Evolutionary conservation across 1,140 invertebrate species (phyloP).

Genomic region (Sycobia sp.): DNA sequence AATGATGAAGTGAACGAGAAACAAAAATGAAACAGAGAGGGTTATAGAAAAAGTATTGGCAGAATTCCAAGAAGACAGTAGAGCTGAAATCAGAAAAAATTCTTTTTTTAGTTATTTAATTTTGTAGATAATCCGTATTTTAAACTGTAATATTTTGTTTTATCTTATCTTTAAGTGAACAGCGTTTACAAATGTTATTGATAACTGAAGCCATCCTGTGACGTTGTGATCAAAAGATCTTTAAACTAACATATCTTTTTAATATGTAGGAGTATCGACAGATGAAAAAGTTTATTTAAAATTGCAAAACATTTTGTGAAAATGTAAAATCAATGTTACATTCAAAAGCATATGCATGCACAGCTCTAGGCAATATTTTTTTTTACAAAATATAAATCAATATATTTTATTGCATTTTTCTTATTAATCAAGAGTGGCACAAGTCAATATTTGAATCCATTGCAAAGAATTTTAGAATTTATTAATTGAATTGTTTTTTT

Average conservation of each 20-base stretch:
- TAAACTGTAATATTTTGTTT: neutral
- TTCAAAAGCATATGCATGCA: too few relatives aligned
- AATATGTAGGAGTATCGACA: too few relatives aligned
- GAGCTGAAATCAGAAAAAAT: neutral
- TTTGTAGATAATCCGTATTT: neutral
- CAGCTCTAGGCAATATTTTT: too few relatives aligned
- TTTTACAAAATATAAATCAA: too few relatives aligned
- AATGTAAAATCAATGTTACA: neutral
- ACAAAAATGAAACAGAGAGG: conserved; percentile 16
- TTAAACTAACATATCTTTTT: too few relatives aligned
- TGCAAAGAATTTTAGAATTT: too few relatives aligned
- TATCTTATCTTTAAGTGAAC: neutral
- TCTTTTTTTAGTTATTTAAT: conserved; percentile 1
- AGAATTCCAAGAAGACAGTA: conserved; percentile 3
- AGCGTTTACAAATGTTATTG: neutral
- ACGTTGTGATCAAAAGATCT: neutral
- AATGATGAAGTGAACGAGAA: conserved; percentile 22
- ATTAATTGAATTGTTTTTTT: too few relatives aligned
- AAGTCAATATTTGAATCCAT: too few relatives aligned
- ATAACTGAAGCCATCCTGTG: neutral
- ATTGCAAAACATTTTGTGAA: too few relatives aligned
- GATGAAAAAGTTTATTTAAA: too few relatives aligned
- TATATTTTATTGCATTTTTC: too few relatives aligned
- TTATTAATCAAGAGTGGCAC: too few relatives aligned
- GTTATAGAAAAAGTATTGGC: neutral